These are phyloP conservation scores for Rhopalosiphum maidis DNA, from an alignment of 1,140 invertebrate species.

Conservation along the genomic window DNA sequence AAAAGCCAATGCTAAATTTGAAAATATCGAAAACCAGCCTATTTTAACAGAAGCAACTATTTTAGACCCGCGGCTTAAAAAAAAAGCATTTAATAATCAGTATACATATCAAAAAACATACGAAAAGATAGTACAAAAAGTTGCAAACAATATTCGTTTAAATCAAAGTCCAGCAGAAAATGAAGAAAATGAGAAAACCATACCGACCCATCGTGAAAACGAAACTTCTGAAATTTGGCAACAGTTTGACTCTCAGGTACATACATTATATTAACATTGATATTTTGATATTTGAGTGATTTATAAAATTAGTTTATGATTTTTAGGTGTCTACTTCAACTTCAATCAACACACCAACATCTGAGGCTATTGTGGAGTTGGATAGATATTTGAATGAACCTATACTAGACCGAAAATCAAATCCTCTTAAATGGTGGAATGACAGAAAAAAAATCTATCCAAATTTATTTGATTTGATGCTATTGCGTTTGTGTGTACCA, in stretches of 20 bases:
- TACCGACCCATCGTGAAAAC: background rate
- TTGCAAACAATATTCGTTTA: background rate
- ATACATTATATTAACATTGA: background rate
- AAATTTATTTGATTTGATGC: conserved; percentile 27
- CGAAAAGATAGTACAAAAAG: background rate
- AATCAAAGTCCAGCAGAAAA: background rate
- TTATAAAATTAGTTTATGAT: background rate
- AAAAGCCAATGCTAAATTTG: background rate
- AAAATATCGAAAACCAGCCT: conserved; percentile 17
- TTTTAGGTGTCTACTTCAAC: background rate
- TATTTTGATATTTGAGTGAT: background rate
- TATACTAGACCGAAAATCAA: background rate
- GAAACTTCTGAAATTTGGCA: conserved; percentile 23
- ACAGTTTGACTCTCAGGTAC: conserved; percentile 9
- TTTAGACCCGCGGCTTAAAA: conserved; percentile 21
- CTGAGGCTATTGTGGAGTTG: conserved; percentile 12
- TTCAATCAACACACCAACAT: conserved; percentile 8
- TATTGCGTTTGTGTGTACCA: conserved; percentile 34
- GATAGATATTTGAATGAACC: conserved; percentile 48
- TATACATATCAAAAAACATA: background rate
- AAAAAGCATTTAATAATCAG: background rate
- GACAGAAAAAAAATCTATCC: conserved; percentile 16
- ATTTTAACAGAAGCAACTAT: conserved; percentile 22
- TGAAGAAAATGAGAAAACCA: background rate
- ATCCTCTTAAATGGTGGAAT: conserved; percentile 46